These are phyloP conservation scores for Biston betularia DNA, from an alignment of 2,888 invertebrate genomes.

Conservation along the genomic window DNA sequence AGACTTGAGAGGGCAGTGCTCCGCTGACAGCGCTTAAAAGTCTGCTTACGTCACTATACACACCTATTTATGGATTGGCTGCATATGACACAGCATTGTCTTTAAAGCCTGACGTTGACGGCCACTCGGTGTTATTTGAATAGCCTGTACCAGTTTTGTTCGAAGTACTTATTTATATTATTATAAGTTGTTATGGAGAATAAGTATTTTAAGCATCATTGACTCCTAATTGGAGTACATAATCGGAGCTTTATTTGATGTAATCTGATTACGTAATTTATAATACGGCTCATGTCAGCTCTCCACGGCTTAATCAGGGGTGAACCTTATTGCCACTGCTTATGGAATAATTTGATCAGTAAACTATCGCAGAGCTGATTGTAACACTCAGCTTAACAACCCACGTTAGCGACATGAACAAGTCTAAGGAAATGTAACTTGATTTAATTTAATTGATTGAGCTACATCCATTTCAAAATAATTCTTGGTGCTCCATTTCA, in stretches of 20 bases:
- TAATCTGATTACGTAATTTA: conserved; percentile 24
- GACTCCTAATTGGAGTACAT: conserved; percentile 18
- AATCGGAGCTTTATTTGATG: conserved; percentile 22
- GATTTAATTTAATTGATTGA: conserved; percentile 15
- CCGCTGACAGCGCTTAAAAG: conserved; percentile 50
- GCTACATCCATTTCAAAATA: conserved; percentile 1
- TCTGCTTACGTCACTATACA: conserved; percentile 58
- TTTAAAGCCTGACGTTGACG: conserved; percentile 21
- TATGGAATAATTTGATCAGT: conserved; percentile 23
- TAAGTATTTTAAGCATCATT: conserved; percentile 16
- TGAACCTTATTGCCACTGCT: conserved; percentile 20
- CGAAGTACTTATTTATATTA: conserved; percentile 5
- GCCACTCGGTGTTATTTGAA: conserved; percentile 4
- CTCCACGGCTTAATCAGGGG: conserved; percentile 24
- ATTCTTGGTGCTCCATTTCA: not conserved
- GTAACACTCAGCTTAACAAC: conserved; percentile 21
- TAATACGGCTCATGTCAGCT: conserved; percentile 31
- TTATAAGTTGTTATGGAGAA: not conserved
- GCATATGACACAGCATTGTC: conserved; percentile 32
- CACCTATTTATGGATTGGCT: conserved; percentile 39
- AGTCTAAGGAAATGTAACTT: conserved; percentile 19
- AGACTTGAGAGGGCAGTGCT: conserved; percentile 63
- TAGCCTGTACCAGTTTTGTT: conserved; percentile 7
- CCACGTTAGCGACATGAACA: conserved; percentile 22
- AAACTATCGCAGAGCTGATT: conserved; percentile 13